Percentiles rank a stretch among this genome's conserved stretches.
Conservation (phyloP, 2,888 invertebrate genomes). For the Syritta pipiens region DNA sequence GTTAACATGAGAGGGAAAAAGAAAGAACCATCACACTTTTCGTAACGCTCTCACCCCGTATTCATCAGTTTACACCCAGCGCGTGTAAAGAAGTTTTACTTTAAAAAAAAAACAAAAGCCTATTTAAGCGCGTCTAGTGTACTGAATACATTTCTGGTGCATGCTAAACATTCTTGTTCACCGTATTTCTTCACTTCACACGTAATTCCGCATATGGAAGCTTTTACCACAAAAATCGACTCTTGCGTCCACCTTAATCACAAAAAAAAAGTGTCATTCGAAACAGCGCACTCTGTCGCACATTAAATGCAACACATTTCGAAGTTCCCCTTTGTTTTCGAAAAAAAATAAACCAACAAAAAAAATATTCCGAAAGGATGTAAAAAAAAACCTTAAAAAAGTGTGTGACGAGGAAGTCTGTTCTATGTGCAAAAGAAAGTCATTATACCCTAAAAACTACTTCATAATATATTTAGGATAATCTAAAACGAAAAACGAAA, state of each 20-base stretch:
- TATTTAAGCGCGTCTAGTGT: too few relatives aligned
- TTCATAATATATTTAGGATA: constrained; percentile 8
- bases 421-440: constrained; percentile 60
- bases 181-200: too few relatives aligned
- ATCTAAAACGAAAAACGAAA: background rate
- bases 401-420: constrained; percentile 65
- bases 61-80: too few relatives aligned
- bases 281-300: constrained; percentile 31
- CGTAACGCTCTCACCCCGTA: too few relatives aligned
- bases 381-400: constrained; percentile 60
- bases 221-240: background rate
- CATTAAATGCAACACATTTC: constrained; percentile 33
- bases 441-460: constrained; percentile 34
- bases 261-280: constrained; percentile 48
- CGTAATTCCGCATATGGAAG: constrained; percentile 11
- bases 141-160: too few relatives aligned
- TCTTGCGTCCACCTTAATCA: constrained; percentile 32
- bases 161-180: too few relatives aligned
- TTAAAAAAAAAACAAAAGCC: too few relatives aligned
- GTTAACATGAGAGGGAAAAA: too few relatives aligned
- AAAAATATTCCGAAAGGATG: constrained; percentile 60
- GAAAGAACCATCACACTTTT: too few relatives aligned
- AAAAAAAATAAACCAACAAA: constrained; percentile 61
- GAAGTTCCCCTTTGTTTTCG: constrained; percentile 59
- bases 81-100: too few relatives aligned